These are phyloP conservation scores for Saimiri boliviensis DNA, from an alignment of 2,113 vertebrate species.

Conservation along the genomic window DNA sequence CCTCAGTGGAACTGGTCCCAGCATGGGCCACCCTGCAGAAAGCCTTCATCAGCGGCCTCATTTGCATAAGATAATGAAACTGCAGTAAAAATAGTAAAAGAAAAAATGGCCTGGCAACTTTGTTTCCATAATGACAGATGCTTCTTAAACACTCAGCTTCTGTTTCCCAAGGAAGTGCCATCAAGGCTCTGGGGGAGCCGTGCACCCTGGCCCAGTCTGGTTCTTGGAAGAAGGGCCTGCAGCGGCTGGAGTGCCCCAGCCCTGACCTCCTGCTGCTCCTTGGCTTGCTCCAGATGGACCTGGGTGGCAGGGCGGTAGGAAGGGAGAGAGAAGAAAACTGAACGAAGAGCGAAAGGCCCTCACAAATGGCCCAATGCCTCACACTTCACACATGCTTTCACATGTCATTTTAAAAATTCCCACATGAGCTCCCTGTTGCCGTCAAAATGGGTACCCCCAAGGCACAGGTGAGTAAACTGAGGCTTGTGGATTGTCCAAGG, in stretches of 20 bases:
- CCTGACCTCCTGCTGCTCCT: not conserved
- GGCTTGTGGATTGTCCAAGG: not conserved
- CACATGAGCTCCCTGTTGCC: not conserved
- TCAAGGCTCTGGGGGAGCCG: not conserved
- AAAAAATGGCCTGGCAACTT: slow-evolving; percentile 79
- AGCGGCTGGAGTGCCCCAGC: not conserved
- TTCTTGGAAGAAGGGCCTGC: not conserved
- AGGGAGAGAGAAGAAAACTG: not conserved
- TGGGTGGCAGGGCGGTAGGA: not conserved
- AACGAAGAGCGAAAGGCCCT: not conserved
- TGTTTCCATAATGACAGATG: slow-evolving; percentile 81
- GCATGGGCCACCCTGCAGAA: slow-evolving; percentile 77
- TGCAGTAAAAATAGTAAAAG: slow-evolving; percentile 79
- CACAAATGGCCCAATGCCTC: not conserved
- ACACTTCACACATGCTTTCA: not conserved
- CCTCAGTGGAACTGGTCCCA: slow-evolving; percentile 65
- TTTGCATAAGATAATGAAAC: slow-evolving; percentile 82
- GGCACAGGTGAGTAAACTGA: not conserved
- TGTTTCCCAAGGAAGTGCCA: slow-evolving; percentile 61
- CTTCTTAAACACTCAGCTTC: slow-evolving; percentile 73
- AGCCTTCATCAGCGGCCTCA: slow-evolving; percentile 76
- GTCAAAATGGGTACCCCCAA: not conserved
- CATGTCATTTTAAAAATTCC: not conserved
- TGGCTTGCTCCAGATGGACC: not conserved
- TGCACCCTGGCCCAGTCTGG: not conserved